phyloP scores from a whole-genome alignment of 2,888 invertebrate species.

The Drosophila gaucha region DNA sequence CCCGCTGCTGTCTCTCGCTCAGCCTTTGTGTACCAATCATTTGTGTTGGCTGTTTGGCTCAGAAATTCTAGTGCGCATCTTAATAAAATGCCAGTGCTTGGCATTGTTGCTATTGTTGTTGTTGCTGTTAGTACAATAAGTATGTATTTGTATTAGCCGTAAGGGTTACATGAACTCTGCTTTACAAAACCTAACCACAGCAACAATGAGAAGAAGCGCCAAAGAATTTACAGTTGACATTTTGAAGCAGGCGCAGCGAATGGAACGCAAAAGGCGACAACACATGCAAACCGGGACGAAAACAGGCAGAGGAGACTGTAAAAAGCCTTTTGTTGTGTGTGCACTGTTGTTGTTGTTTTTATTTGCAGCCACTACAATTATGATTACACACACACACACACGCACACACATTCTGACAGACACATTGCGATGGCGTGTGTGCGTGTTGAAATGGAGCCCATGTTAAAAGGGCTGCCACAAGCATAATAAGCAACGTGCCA shows the following conservation, averaged over 20 bases:
- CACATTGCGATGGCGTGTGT: constrained; percentile 35
- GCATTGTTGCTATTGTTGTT: constrained; percentile 28
- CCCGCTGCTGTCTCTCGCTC: background rate
- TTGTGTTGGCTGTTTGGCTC: constrained; percentile 28
- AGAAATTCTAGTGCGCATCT: constrained; percentile 22
- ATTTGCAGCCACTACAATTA: constrained; percentile 66
- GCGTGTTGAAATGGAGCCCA: constrained; percentile 62
- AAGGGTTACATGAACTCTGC: constrained; percentile 59
- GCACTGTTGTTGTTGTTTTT: constrained; percentile 38
- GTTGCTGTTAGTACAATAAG: constrained; percentile 27
- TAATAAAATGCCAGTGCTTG: constrained; percentile 46
- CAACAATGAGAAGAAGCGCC: constrained; percentile 30
- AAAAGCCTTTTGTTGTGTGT: constrained; percentile 44
- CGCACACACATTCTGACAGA: constrained; percentile 24
- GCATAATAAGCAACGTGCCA: constrained; percentile 53
- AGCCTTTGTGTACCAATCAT: constrained; percentile 36
- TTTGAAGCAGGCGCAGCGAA: constrained; percentile 54
- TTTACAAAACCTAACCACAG: constrained; percentile 27
- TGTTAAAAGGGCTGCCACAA: constrained; percentile 44
- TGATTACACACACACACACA: constrained; percentile 56
- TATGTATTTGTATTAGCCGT: constrained; percentile 62
- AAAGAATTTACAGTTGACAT: constrained; percentile 72
- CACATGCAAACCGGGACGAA: constrained; percentile 26
- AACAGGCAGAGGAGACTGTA: constrained; percentile 30
- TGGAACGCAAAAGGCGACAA: constrained; percentile 11